phyloP scores from a whole-genome alignment of 2,888 invertebrate genomes.

The Glomeris marginata region DNA sequence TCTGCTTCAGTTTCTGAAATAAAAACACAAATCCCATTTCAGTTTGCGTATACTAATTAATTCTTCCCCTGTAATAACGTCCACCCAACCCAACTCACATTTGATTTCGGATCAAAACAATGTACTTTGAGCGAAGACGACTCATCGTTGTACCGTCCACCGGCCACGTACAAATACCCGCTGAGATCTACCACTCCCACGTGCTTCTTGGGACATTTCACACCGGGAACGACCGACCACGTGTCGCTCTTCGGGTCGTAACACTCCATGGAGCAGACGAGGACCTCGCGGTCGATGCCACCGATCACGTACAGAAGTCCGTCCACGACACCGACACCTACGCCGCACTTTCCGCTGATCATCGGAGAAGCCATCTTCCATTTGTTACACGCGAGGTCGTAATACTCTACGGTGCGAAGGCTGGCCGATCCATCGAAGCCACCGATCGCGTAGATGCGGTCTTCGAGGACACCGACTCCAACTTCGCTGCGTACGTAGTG shows the following conservation, averaged over 20 bases:
- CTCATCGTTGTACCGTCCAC: constrained; percentile 15
- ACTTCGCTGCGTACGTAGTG: constrained; percentile 22
- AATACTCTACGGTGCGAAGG: constrained; percentile 21
- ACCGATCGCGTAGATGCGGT: constrained; percentile 21
- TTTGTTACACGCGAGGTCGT: constrained; percentile 12
- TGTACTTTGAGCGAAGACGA: constrained; percentile 15
- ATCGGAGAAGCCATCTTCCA: constrained; percentile 19
- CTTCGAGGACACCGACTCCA: constrained; percentile 20
- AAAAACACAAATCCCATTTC: too few relatives aligned
- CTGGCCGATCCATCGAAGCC: constrained; percentile 23
- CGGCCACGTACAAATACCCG: constrained; percentile 13
- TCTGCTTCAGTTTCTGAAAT: constrained; percentile 6
- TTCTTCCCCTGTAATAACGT: too few relatives aligned
- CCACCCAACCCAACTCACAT: constrained; percentile 7
- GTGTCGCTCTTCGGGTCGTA: constrained; percentile 14
- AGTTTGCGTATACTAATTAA: too few relatives aligned
- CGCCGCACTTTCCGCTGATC: constrained; percentile 14
- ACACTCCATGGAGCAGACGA: constrained; percentile 15
- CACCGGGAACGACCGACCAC: constrained; percentile 13
- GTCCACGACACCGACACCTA: constrained; percentile 11
- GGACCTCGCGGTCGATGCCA: constrained; percentile 13
- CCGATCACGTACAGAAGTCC: constrained; percentile 14
- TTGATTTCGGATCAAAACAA: constrained; percentile 14
- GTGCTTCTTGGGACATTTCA: constrained; percentile 14
- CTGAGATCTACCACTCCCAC: constrained; percentile 13